These are phyloP conservation scores for Allobates femoralis DNA, from an alignment of 2,797 vertebrate genomes.

Conservation along the genomic window DNA sequence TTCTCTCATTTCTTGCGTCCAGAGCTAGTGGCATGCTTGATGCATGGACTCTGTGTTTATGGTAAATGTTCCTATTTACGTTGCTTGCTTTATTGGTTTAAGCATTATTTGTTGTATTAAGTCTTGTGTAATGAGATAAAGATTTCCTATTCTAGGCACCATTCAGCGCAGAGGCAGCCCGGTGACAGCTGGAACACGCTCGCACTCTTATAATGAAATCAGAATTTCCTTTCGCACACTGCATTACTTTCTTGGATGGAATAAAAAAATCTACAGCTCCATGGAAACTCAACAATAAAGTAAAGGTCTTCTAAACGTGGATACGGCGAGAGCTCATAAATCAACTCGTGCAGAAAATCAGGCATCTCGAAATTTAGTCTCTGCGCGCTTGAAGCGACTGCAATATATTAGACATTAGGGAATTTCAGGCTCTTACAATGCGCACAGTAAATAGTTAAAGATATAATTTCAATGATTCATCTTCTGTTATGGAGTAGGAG, in stretches of 20 bases:
- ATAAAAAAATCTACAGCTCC: slow-evolving; percentile 46
- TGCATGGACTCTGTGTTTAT: slow-evolving; percentile 2
- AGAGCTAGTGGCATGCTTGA: not conserved
- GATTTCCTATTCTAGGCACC: slow-evolving; percentile 30
- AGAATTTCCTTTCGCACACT: slow-evolving; percentile 45
- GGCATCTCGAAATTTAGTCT: slow-evolving; percentile 54
- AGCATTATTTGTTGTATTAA: slow-evolving; percentile 48
- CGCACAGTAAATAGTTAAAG: slow-evolving; percentile 51
- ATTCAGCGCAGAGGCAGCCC: slow-evolving; percentile 11
- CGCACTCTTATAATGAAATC: slow-evolving; percentile 50
- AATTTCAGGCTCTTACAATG: slow-evolving; percentile 13
- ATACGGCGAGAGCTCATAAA: slow-evolving; percentile 53
- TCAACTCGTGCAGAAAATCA: slow-evolving; percentile 54
- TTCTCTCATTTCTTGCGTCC: not conserved
- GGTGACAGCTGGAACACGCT: slow-evolving; percentile 48
- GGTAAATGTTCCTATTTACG: slow-evolving; percentile 35
- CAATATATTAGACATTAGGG: slow-evolving; percentile 48
- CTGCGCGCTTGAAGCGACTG: slow-evolving; percentile 21
- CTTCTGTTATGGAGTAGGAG: slow-evolving; percentile 45
- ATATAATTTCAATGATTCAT: slow-evolving; percentile 60
- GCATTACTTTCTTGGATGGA: slow-evolving; percentile 39
- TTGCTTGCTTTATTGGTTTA: slow-evolving; percentile 40
- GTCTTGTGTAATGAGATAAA: slow-evolving; percentile 51
- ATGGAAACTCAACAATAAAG: slow-evolving; percentile 62
- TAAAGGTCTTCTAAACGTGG: slow-evolving; percentile 60